Conservation (phyloP, 2,113 vertebrate species). For the Lycaon pictus region DNA sequence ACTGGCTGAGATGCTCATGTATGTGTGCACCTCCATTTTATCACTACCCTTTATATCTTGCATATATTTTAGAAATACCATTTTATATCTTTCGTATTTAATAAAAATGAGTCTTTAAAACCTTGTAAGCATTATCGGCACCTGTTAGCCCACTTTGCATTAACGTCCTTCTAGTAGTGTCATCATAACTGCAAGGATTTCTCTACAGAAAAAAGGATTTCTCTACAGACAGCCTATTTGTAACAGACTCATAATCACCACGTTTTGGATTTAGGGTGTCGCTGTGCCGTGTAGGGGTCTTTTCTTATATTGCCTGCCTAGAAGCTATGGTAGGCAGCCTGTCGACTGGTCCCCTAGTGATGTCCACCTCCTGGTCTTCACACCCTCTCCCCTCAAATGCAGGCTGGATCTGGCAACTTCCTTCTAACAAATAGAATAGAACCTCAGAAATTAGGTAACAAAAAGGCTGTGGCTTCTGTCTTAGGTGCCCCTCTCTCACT, state of each 20-base stretch:
- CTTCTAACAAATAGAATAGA: not conserved
- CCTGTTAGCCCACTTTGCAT: constrained; percentile 51
- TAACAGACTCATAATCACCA: not conserved
- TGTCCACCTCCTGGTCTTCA: not conserved
- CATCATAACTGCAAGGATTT: not conserved
- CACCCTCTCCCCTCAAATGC: not conserved
- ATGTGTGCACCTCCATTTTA: not conserved
- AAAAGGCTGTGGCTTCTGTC: not conserved
- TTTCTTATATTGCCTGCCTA: not conserved
- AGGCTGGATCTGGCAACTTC: not conserved
- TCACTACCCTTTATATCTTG: not conserved
- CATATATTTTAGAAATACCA: constrained; percentile 19
- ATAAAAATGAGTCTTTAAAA: constrained; percentile 33
- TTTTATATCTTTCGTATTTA: constrained; percentile 44
- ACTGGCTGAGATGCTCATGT: not conserved
- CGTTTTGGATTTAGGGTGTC: not conserved
- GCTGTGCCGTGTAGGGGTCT: not conserved
- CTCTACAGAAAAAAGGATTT: not conserved
- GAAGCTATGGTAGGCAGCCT: not conserved
- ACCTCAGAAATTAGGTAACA: constrained; percentile 1
- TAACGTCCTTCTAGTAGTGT: not conserved
- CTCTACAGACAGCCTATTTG: constrained; percentile 20
- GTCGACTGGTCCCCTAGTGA: not conserved
- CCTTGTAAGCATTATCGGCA: not conserved
- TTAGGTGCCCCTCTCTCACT: not conserved